A percentile compares a stretch with the other conserved stretches of the same genome.
Conservation (phyloP, 2,113 vertebrate species). For the Lepus timidus region DNA sequence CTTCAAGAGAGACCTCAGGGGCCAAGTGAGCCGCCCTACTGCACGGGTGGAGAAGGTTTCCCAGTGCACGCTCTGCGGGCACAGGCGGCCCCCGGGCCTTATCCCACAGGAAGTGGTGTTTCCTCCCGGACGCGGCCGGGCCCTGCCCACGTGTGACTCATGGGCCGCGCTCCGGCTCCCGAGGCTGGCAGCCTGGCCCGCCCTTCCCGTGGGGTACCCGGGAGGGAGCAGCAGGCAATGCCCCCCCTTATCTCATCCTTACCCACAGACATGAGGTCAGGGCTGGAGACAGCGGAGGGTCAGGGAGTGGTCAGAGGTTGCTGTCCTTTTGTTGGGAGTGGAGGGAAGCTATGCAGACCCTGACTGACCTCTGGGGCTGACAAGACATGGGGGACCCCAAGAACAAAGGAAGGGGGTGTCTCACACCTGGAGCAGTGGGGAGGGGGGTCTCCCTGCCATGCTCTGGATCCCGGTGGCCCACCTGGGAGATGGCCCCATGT, state of each 20-base stretch:
- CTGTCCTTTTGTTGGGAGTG: not conserved
- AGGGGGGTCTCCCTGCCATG: not conserved
- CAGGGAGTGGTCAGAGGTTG: not conserved
- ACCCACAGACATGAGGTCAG: conserved; percentile 71
- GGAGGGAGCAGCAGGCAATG: conserved; percentile 32
- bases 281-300: not conserved
- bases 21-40: not conserved
- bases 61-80: not conserved
- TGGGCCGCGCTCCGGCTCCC: conserved; percentile 62
- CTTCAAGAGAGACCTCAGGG: too few relatives aligned
- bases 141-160: conserved; percentile 73
- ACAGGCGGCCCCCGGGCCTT: conserved; percentile 16
- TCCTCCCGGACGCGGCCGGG: not conserved
- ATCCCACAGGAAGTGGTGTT: conserved; percentile 75
- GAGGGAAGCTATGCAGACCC: not conserved
- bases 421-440: too few relatives aligned
- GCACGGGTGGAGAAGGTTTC: not conserved
- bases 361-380: too few relatives aligned
- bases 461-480: not conserved
- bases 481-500: not conserved
- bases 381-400: not conserved
- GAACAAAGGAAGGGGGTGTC: not conserved
- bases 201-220: conserved; percentile 77
- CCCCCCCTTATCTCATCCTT: conserved; percentile 75
- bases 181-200: conserved; percentile 69